phyloP scores from a whole-genome alignment of 1,140 invertebrate genomes.

The Drosophila tsacasi region DNA sequence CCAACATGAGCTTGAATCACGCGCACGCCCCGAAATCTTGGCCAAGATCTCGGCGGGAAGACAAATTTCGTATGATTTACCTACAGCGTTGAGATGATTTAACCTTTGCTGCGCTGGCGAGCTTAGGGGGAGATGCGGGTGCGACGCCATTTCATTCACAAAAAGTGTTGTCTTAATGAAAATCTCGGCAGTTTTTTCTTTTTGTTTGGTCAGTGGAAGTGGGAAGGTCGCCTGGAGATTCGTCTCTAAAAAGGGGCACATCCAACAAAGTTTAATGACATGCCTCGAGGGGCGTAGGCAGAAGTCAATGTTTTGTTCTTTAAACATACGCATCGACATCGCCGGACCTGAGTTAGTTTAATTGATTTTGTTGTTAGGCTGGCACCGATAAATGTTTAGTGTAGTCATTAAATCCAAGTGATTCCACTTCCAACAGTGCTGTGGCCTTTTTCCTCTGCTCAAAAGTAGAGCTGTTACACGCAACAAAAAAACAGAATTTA shows the following conservation, averaged over 20 bases:
- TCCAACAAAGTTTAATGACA: conserved; percentile 49
- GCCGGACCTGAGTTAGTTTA: conserved; percentile 44
- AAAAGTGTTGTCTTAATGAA: conserved; percentile 63
- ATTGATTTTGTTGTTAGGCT: conserved; percentile 61
- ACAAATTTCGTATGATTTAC: conserved; percentile 67
- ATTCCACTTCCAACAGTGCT: conserved; percentile 11
- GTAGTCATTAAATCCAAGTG: conserved; percentile 46
- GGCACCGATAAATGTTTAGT: conserved; percentile 46
- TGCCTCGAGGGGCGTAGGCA: conserved; percentile 27
- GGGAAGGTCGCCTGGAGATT: conserved; percentile 49
- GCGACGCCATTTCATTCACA: conserved; percentile 56
- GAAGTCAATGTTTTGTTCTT: conserved; percentile 18
- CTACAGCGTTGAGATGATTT: conserved; percentile 51
- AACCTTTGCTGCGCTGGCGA: conserved; percentile 18
- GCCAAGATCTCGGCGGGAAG: conserved; percentile 56
- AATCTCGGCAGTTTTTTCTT: conserved; percentile 23
- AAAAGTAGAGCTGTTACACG: conserved; percentile 8
- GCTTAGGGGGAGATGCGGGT: conserved; percentile 27
- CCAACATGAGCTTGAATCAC: conserved; percentile 66
- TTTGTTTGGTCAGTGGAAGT: conserved; percentile 10
- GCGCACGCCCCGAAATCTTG: conserved; percentile 62
- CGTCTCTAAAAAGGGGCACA: conserved; percentile 12
- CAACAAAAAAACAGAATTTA: neutral
- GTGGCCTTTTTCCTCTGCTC: conserved; percentile 2
- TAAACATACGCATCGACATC: conserved; percentile 17